These are phyloP conservation scores for Apis dorsata DNA, from an alignment of 1,140 invertebrate genomes.

Conservation along the genomic window DNA sequence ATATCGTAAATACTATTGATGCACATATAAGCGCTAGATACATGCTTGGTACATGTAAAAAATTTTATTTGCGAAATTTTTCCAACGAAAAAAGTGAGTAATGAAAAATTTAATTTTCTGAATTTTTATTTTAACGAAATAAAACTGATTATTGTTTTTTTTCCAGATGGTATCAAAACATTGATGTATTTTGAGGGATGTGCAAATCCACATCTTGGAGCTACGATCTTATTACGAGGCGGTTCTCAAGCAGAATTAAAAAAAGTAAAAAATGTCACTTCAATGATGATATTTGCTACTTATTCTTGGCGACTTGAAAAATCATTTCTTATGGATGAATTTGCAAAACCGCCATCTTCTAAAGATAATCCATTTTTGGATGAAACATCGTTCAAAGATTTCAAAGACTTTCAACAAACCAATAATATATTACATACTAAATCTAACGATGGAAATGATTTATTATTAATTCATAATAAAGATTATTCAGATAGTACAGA, in stretches of 20 bases:
- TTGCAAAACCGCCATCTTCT: slow-evolving; percentile 84
- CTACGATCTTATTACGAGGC: slow-evolving; percentile 93
- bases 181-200: slow-evolving; percentile 97
- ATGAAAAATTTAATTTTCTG: background rate
- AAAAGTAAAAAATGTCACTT: slow-evolving; percentile 90
- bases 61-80: slow-evolving; percentile 90
- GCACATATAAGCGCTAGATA: slow-evolving; percentile 90
- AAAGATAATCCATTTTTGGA: slow-evolving; percentile 77
- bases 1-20: slow-evolving; percentile 94
- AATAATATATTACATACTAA: slow-evolving; percentile 26
- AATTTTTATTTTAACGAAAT: background rate
- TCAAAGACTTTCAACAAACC: slow-evolving; percentile 36
- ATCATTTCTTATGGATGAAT: slow-evolving; percentile 93
- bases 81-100: slow-evolving; percentile 80
- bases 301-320: slow-evolving; percentile 96
- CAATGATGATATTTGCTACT: slow-evolving; percentile 90
- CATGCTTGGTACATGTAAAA: slow-evolving; percentile 91
- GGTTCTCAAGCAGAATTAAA: slow-evolving; percentile 87
- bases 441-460: slow-evolving; percentile 30
- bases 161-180: slow-evolving; percentile 86
- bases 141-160: slow-evolving; percentile 1
- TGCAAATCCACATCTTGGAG: slow-evolving; percentile 89
- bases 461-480: background rate
- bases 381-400: slow-evolving; percentile 71
- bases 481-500: slow-evolving; percentile 16